Base-by-base conservation (phyloP, 2,797 vertebrate genomes). In the Clarias laeviceps region DNA sequence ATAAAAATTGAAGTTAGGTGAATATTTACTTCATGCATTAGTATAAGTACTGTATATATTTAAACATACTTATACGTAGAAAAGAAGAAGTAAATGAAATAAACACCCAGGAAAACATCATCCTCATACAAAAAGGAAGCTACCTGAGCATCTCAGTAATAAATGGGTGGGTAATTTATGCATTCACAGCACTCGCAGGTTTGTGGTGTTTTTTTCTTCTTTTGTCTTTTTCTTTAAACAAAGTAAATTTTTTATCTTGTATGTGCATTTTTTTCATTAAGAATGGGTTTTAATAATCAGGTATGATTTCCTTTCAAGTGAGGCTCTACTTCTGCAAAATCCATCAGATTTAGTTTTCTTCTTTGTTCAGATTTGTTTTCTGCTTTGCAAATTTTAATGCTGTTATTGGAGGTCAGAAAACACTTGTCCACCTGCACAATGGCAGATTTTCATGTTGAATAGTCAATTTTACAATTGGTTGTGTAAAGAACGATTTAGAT, bases 101-200 rank as follows among this genome's bases (percentile, higher is more conserved):
- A 74, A 56, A 74, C 2, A 3, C 6, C 20, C 27, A 56, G 40
- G 14, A 50, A 56, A 76, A 32, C 20, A 76, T 9, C 6, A 4
- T 20, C 27, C 73, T 56, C n/a, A 76, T 56, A 0, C n/a, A 56
- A 76, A 72, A 76, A 56, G 27, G 20, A 76, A 27, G 27, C 73
- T 56, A 56, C 17, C 9, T 56, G 73, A 76, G 27, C 72, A 76
- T 29, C 50, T 56, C 14, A 54, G 45, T 56, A 54, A 76, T 56
- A 24, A 56, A 50, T 76, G n/a, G n/a, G 8, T 4, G 45, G 50
- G 29, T 76, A 76, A 76, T 76, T 74, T 74, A 74, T 74, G 15
- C 45, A 17, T 18, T 56, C 50, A 29, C 50, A 29, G 50, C 50
- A 32, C 14, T 76, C 17, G n/a, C 72, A 74, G 73, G 73, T 76